A percentile compares a stretch with the other conserved stretches of the same genome.
phyloP scores from a whole-genome alignment of 1,140 invertebrate species.

The Drosophila neocordata region DNA sequence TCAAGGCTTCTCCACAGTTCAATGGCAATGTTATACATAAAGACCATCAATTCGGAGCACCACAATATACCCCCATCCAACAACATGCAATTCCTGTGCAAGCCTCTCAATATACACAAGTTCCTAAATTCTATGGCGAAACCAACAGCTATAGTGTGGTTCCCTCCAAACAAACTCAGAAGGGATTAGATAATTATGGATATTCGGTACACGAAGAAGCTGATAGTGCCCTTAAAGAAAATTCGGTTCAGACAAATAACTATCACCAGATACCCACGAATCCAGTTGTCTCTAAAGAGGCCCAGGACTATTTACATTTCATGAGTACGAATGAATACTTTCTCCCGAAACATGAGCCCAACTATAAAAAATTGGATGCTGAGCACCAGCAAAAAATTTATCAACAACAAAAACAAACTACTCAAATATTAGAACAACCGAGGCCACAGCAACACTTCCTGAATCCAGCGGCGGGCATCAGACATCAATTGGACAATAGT shows the following conservation, averaged over 20 bases:
- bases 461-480: slow-evolving; percentile 15
- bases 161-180: slow-evolving; percentile 32
- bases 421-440: slow-evolving; percentile 29
- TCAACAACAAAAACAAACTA: slow-evolving; percentile 25
- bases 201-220: slow-evolving; percentile 76
- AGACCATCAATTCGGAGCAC: slow-evolving; percentile 31
- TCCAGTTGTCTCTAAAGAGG: slow-evolving; percentile 55
- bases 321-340: slow-evolving; percentile 81
- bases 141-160: slow-evolving; percentile 31
- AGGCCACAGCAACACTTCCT: slow-evolving; percentile 19
- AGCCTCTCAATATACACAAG: slow-evolving; percentile 41
- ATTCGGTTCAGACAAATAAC: slow-evolving; percentile 12
- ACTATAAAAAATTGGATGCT: slow-evolving; percentile 65
- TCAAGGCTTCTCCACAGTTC: slow-evolving; percentile 66
- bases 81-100: slow-evolving; percentile 68
- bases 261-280: slow-evolving; percentile 33
- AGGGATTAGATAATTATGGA: slow-evolving; percentile 5
- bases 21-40: slow-evolving; percentile 63
- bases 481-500: slow-evolving; percentile 31
- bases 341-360: slow-evolving; percentile 67
- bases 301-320: slow-evolving; percentile 71
- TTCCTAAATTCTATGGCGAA: slow-evolving; percentile 30
- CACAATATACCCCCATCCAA: slow-evolving; percentile 45
- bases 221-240: slow-evolving; percentile 40
- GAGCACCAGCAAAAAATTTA: slow-evolving; percentile 42